Evolutionary conservation across 2,113 vertebrate species (phyloP).

Genomic region (Triplophysa rosa): DNA sequence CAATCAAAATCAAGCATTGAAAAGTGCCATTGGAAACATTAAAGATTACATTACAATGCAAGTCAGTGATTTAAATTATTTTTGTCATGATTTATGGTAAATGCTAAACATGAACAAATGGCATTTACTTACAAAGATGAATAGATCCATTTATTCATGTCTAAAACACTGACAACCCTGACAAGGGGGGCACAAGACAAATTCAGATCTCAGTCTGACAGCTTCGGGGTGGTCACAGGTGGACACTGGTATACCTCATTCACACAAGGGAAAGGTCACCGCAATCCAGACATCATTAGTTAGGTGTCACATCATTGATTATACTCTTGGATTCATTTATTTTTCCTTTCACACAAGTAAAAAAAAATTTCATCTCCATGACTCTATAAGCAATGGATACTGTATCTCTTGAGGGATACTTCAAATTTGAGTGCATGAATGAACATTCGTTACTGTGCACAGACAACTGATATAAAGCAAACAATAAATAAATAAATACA

Average conservation of each 20-base stretch:
- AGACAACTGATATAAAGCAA: too few relatives aligned
- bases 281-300: constrained; percentile 50
- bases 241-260: constrained; percentile 44
- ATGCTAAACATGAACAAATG: constrained; percentile 32
- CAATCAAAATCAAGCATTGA: too few relatives aligned
- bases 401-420: not conserved
- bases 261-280: constrained; percentile 30
- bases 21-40: too few relatives aligned
- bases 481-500: too few relatives aligned
- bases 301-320: constrained; percentile 50
- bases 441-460: too few relatives aligned
- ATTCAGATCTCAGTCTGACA: constrained; percentile 25
- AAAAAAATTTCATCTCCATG: constrained; percentile 22
- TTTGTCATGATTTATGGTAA: constrained; percentile 24
- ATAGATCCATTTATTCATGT: constrained; percentile 3
- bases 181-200: constrained; percentile 32
- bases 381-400: constrained; percentile 5
- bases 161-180: constrained; percentile 21
- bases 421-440: not conserved
- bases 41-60: not conserved
- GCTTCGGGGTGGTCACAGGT: constrained; percentile 39
- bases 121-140: constrained; percentile 11
- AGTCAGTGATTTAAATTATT: not conserved
- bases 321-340: constrained; percentile 42
- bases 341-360: constrained; percentile 20